Percentiles rank a stretch among this genome's conserved stretches.
Evolutionary conservation across 2,113 vertebrate genomes (phyloP).

Genomic region (Pseudorasbora parva): DNA sequence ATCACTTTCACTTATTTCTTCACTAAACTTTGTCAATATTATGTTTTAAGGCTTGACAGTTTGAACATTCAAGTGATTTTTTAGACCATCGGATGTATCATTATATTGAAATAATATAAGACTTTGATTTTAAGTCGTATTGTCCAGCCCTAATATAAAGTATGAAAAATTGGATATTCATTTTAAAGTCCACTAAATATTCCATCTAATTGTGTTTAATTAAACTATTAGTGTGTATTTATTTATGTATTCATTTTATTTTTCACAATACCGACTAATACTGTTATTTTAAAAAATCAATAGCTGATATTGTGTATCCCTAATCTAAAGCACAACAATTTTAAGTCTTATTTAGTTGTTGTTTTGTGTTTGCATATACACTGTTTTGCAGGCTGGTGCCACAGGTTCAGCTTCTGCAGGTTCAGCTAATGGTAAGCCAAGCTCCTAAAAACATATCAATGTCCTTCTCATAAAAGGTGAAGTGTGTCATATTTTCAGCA

Average conservation of each 20-base stretch:
- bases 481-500: neutral
- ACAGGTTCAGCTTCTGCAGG: conserved; percentile 64
- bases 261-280: neutral
- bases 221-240: neutral
- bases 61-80: no score
- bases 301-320: neutral
- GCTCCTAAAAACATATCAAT: conserved; percentile 2
- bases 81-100: no score
- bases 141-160: neutral
- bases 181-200: neutral
- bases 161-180: neutral
- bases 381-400: conserved; percentile 75
- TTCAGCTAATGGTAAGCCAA: conserved; percentile 68
- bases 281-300: neutral
- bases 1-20: no score
- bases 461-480: neutral
- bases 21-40: no score
- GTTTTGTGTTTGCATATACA: neutral
- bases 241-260: neutral
- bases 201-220: no score
- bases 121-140: no score
- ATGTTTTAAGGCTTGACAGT: no score
- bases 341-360: neutral
- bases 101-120: no score
- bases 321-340: neutral